A percentile compares a stretch with the other conserved stretches of the same genome.
Evolutionary conservation across 2,113 vertebrate species (phyloP).

Genomic region (Thamnophis sirtalis): DNA sequence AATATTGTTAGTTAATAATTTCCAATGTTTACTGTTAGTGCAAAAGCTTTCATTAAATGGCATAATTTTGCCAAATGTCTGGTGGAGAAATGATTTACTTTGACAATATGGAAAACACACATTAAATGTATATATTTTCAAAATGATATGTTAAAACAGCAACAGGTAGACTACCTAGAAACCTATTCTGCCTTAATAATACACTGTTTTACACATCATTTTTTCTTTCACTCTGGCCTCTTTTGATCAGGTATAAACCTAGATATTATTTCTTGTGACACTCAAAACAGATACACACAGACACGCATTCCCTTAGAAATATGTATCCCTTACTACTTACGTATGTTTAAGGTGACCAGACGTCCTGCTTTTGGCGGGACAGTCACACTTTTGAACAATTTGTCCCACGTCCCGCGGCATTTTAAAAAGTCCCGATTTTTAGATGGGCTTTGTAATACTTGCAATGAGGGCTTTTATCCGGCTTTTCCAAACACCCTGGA

Average conservation of each 20-base stretch:
- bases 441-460: too few species aligned
- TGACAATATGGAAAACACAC: not conserved
- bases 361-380: too few species aligned
- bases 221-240: not conserved
- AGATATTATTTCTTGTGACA: not conserved
- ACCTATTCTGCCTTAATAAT: not conserved
- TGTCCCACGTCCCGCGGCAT: too few species aligned
- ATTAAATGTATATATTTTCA: not conserved
- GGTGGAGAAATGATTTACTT: not conserved
- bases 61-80: not conserved
- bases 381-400: too few species aligned
- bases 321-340: fast-evolving
- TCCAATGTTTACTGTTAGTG: not conserved
- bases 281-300: not conserved
- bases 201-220: not conserved
- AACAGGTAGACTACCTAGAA: not conserved
- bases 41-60: not conserved
- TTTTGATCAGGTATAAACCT: not conserved
- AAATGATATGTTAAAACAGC: not conserved
- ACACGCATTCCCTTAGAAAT: not conserved
- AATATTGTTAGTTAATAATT: not conserved
- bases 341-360: too few species aligned
- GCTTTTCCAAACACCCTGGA: too few species aligned
- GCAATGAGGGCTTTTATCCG: too few species aligned
- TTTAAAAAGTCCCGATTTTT: too few species aligned